Conservation (phyloP, 2,888 invertebrate species). For the Lathronympha strigana region DNA sequence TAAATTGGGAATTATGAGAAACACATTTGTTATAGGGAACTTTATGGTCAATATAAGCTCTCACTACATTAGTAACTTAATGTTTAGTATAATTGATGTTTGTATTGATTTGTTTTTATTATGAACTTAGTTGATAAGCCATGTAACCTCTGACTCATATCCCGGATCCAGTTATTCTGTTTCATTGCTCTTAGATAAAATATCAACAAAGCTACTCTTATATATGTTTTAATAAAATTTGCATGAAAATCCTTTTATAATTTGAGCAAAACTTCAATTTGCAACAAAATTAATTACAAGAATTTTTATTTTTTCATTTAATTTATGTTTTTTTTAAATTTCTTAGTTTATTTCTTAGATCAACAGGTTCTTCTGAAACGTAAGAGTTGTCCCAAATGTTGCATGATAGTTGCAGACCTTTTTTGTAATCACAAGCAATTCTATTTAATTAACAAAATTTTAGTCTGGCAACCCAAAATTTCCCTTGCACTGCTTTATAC, state of each 20-base stretch:
- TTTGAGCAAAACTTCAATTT: constrained; percentile 1
- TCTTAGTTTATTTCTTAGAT: constrained; percentile 50
- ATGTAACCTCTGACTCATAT: constrained; percentile 11
- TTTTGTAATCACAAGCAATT: constrained; percentile 52
- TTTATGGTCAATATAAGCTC: no score
- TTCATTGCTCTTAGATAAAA: constrained; percentile 28
- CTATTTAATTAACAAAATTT: constrained; percentile 49
- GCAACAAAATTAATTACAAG: constrained; percentile 32
- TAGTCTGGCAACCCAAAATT: constrained; percentile 32
- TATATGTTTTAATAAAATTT: constrained; percentile 1
- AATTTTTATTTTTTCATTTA: constrained; percentile 1
- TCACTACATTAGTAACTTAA: no score
- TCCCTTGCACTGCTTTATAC: constrained; percentile 10
- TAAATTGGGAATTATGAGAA: no score
- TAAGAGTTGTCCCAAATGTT: constrained; percentile 58
- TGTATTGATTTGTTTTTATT: not conserved
- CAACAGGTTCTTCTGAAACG: constrained; percentile 52
- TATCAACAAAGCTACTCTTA: not conserved
- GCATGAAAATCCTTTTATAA: constrained; percentile 16
- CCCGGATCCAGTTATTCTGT: constrained; percentile 24
- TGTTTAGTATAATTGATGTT: constrained; percentile 4
- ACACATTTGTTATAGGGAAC: no score
- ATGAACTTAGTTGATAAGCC: constrained; percentile 23
- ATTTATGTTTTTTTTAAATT: constrained; percentile 31
- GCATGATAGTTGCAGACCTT: constrained; percentile 43